phyloP scores from a whole-genome alignment of 92 coral and sea anemone species.

The Siderastrea siderea region DNA sequence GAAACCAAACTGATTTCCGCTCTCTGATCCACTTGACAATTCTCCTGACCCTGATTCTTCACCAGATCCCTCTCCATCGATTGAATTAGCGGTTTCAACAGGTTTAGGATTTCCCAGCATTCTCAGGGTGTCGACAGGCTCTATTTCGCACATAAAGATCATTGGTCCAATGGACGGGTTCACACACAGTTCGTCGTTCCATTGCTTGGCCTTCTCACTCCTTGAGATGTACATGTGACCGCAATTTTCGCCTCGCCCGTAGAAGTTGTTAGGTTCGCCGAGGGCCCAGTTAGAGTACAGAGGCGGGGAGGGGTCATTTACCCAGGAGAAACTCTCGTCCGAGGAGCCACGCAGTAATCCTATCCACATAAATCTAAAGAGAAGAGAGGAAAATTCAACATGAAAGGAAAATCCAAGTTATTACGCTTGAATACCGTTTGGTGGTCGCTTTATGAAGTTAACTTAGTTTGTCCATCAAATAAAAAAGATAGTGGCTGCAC shows the following conservation, averaged over 20 bases:
- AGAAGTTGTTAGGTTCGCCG: conserved; percentile 37
- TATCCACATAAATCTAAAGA: conserved; percentile 47
- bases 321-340: conserved; percentile 51
- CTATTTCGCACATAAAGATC: conserved; percentile 50
- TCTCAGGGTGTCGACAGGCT: background rate
- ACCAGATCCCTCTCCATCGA: conserved; percentile 40
- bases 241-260: conserved; percentile 53
- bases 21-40: background rate
- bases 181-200: conserved; percentile 60
- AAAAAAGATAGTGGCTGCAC: too few relatives aligned
- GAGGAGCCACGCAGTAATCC: conserved; percentile 50
- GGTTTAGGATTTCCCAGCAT: conserved; percentile 14
- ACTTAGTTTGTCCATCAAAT: too few relatives aligned
- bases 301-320: conserved; percentile 33
- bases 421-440: too few relatives aligned
- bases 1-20: conserved; percentile 1
- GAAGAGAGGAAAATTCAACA: background rate
- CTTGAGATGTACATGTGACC: conserved; percentile 48
- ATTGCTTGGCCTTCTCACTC: conserved; percentile 39
- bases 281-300: conserved; percentile 55
- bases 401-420: too few relatives aligned
- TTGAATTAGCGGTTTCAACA: conserved; percentile 2
- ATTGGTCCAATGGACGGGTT: conserved; percentile 48
- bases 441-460: too few relatives aligned
- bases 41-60: conserved; percentile 39